Evolutionary conservation across 1,140 invertebrate species (phyloP).

Genomic region (Drosophila bocqueti): DNA sequence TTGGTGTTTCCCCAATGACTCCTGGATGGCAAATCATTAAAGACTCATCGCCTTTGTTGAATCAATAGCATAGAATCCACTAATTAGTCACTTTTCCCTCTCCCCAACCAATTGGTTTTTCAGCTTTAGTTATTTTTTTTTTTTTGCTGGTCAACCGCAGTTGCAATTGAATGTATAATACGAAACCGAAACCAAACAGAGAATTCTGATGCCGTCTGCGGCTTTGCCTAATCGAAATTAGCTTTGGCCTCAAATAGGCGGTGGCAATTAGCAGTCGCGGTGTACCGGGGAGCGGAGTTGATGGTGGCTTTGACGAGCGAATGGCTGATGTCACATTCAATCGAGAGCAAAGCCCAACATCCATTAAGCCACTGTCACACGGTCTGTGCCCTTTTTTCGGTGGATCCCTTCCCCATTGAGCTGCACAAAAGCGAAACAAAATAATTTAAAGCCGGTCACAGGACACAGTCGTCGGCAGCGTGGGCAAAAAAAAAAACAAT

Average conservation of each 20-base stretch:
- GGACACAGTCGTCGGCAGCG: conserved; percentile 21
- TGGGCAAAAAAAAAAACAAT: conserved; percentile 73
- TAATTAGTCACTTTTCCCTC: conserved; percentile 3
- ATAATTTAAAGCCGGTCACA: conserved; percentile 64
- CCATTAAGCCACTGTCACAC: conserved; percentile 45
- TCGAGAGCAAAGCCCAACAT: conserved; percentile 40
- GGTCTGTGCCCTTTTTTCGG: conserved; percentile 27
- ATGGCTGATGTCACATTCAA: conserved; percentile 49
- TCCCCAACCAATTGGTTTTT: background rate
- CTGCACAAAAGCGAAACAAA: conserved; percentile 54
- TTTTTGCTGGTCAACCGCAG: conserved; percentile 23
- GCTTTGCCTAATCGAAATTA: conserved; percentile 65
- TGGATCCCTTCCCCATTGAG: background rate
- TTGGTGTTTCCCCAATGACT: background rate
- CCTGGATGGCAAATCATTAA: background rate
- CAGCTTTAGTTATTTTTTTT: conserved; percentile 27
- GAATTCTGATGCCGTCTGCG: conserved; percentile 49
- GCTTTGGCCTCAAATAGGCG: conserved; percentile 57
- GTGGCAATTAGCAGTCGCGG: conserved; percentile 47
- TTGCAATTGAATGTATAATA: conserved; percentile 36
- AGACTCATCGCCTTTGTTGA: background rate
- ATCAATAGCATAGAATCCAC: conserved; percentile 2
- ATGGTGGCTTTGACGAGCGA: background rate
- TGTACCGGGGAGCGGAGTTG: background rate
- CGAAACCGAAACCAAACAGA: conserved; percentile 49